A percentile compares a stretch with the other conserved stretches of the same genome.
These are phyloP conservation scores for Patagioenas fasciata DNA, from an alignment of 2,113 vertebrate genomes.

Conservation along the genomic window DNA sequence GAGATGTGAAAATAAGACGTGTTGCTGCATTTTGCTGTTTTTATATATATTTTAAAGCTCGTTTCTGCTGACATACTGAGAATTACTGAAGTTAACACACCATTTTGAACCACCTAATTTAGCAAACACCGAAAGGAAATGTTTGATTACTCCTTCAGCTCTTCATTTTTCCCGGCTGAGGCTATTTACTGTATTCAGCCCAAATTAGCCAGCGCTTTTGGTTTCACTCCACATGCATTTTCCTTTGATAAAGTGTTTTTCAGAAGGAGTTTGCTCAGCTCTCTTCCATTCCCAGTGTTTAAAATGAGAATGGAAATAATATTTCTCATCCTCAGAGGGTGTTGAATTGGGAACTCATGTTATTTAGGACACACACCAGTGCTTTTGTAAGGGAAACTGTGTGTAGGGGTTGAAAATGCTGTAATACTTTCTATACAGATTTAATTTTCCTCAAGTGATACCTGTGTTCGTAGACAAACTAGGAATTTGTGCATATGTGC, in stretches of 20 bases:
- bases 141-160: conserved; percentile 51
- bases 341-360: background rate
- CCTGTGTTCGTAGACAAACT: background rate
- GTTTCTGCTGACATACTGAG: conserved; percentile 1
- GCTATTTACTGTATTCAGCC: background rate
- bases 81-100: background rate
- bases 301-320: conserved; percentile 10
- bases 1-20: background rate
- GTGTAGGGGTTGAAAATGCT: background rate
- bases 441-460: background rate
- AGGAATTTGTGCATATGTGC: background rate
- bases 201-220: conserved; percentile 1
- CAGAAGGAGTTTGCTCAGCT: conserved; percentile 34
- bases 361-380: background rate
- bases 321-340: background rate
- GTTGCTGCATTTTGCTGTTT: background rate
- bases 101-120: conserved; percentile 8
- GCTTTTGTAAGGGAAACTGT: background rate
- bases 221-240: conserved; percentile 3
- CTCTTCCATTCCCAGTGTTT: background rate
- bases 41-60: background rate
- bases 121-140: background rate
- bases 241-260: conserved; percentile 20
- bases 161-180: conserved; percentile 30
- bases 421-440: background rate